Base-by-base conservation (phyloP, 2,113 vertebrate species). In the Triplophysa dalaica region DNA sequence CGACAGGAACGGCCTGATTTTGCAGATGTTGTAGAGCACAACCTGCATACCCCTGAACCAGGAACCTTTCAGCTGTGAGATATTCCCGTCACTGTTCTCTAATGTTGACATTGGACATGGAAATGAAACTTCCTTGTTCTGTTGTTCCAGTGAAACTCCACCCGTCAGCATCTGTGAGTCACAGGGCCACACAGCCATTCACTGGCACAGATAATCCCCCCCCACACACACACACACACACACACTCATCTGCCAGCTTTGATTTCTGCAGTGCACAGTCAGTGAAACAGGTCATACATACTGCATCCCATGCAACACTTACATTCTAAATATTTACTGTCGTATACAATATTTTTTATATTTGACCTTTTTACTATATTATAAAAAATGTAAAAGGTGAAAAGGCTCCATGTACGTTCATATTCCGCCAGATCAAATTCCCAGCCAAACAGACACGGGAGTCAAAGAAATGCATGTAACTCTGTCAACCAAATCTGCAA, bases 351-450 rank as follows among this genome's bases (percentile, higher is more conserved):
- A 45, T 45, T 12, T 45, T 10, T 2, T 12, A 45, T 10, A 45
- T 45, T 11, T 45, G 1, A 45, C 11, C 13, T 48, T 24, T n/a
- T 43, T 22, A 22, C 10, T 7, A 38, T 33, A 10, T n/a, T 24
- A 62, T 45, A 12, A 52, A 52, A 52, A 17, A 0, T 14, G 2
- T 3, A 19, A 52, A 52, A 16, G 4, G 1, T 4, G 6, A 50
- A 50, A 13, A 13, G 43, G 13, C 33, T 38, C 19, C 26, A 33
- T 21, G 16, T 45, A n/a, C 73, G 65, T 14, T 77, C 75, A 62
- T 80, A 82, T 83, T 77, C 62, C 80, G 76, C 77, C 77, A 80
- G 81, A 69, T 89, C 82, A 83, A 84, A 89, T 87, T 77, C 76
- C 74, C 68, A 66, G 61, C 77, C 52, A 69, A 69, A 69, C 76